phyloP scores from a whole-genome alignment of 53 echinoderm and acorn worm species.

The Holothuria scabra region DNA sequence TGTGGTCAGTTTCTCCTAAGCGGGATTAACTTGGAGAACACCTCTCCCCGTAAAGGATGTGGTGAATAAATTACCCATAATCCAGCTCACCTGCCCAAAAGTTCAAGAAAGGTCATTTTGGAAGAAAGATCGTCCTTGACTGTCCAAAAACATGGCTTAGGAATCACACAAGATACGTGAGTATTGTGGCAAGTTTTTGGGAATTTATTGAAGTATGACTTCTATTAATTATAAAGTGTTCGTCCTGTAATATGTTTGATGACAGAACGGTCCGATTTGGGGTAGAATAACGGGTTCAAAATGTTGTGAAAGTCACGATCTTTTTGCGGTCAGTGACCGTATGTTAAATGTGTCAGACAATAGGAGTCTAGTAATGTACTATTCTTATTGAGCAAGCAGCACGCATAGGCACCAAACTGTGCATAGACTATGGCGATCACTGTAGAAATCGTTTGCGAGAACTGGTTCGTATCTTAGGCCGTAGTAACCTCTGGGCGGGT shows the following conservation, averaged over 20 bases:
- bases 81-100: conserved; percentile 32
- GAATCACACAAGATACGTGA: not conserved
- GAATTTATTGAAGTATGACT: too few species aligned
- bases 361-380: conserved; percentile 28
- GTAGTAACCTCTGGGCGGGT: not conserved
- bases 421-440: not conserved
- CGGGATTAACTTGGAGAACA: too few species aligned
- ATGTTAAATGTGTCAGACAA: conserved; percentile 60
- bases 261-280: not conserved
- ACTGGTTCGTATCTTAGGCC: too few species aligned
- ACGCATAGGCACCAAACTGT: conserved; percentile 36
- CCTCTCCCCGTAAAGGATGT: conserved; percentile 4
- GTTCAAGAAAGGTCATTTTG: conserved; percentile 53
- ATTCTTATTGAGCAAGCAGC: not conserved
- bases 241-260: not conserved
- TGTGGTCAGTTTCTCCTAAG: too few species aligned
- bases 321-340: conserved; percentile 56
- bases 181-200: too few species aligned
- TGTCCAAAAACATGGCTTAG: conserved; percentile 51
- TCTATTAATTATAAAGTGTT: too few species aligned
- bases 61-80: conserved; percentile 57
- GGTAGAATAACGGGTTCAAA: conserved; percentile 29
- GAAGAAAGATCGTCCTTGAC: conserved; percentile 50
- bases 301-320: conserved; percentile 49
- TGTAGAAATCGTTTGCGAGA: too few species aligned